Percentiles rank a stretch among this genome's conserved stretches.
Evolutionary conservation across 2,113 vertebrate species (phyloP).

Genomic region (Perognathus longimembris): DNA sequence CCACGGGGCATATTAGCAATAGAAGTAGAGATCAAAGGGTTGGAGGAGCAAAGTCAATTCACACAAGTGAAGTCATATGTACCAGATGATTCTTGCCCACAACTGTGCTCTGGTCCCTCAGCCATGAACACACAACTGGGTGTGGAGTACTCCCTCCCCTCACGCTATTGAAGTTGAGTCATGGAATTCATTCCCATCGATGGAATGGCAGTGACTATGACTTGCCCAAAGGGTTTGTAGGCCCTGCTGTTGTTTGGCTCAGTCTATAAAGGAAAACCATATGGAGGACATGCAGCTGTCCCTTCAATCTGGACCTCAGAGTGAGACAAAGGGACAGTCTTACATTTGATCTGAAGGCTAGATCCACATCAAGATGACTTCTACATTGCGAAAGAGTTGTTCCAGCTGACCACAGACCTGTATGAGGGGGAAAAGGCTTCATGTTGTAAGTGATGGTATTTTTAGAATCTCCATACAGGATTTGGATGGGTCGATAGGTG

Average conservation of each 20-base stretch:
- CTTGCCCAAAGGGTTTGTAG: not conserved
- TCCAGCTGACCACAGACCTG: not conserved
- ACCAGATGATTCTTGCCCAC: slow-evolving; percentile 1
- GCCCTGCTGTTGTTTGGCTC: not conserved
- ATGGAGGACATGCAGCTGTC: not conserved
- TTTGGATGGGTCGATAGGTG: not conserved
- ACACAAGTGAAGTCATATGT: slow-evolving; percentile 49
- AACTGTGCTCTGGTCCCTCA: not conserved
- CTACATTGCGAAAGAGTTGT: not conserved
- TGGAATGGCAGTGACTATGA: not conserved
- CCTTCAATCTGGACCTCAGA: not conserved
- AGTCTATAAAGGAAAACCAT: not conserved
- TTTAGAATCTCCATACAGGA: not conserved
- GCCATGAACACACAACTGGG: not conserved
- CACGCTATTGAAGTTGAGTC: not conserved
- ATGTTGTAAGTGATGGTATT: not conserved
- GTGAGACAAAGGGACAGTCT: not conserved
- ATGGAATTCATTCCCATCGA: not conserved
- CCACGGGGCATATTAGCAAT: slow-evolving; percentile 30
- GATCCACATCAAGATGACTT: not conserved
- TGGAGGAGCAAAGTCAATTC: not conserved
- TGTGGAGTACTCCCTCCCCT: not conserved
- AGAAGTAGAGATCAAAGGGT: slow-evolving; percentile 48
- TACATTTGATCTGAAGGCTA: not conserved
- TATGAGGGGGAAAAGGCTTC: not conserved